Base-by-base conservation (phyloP, 64 coral and sea anemone genomes). In the Pachyseris speciosa region DNA sequence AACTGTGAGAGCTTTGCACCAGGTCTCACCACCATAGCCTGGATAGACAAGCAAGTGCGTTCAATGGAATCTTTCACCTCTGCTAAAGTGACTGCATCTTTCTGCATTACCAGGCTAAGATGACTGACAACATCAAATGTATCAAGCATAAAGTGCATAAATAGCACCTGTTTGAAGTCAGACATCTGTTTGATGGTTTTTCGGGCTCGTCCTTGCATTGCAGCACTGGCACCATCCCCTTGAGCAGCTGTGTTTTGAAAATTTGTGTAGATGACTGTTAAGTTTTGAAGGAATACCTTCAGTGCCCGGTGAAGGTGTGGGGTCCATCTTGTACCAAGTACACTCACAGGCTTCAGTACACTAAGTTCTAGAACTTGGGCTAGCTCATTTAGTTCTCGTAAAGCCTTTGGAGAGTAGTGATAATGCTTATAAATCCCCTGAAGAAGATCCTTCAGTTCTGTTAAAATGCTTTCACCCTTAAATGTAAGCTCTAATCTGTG, bases 81-180 rank as follows among this genome's bases (percentile, higher is more conserved):
- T 84, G 80, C 80, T 27, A 42, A 65, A 84, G 80, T 84, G 57
- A 84, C 80, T 65, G 80, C 80, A 84, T 84, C 57, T 84, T 65
- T 84, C 41, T 64, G 80, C 58, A 84, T 84, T 84, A 64, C 80
- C 80, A 84, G 80, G 80, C 80, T 84, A 84, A 84, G 80, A 40
- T 34, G 57, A 84, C 57, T 84, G 80, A 84, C 34, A 84, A 65
- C 32, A 64, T 84, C 80, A 84, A 84, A 28, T 84, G 55, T 84
- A 34, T 65, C 57, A 66, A 84, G 80, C 80, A 84, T 64, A 64
- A 84, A 65, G 80, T 84, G 80, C 80, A 84, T 84, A 37, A 84
- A 61, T 19, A 84, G 80, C 80, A 84, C 52, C 80, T 84, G 80
- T 84, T 84, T 84, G 57, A 84, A 84, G 80, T 84, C 80, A 84